Evolutionary conservation across 2,113 vertebrate species (phyloP).

Genomic region (Electrona antarctica): DNA sequence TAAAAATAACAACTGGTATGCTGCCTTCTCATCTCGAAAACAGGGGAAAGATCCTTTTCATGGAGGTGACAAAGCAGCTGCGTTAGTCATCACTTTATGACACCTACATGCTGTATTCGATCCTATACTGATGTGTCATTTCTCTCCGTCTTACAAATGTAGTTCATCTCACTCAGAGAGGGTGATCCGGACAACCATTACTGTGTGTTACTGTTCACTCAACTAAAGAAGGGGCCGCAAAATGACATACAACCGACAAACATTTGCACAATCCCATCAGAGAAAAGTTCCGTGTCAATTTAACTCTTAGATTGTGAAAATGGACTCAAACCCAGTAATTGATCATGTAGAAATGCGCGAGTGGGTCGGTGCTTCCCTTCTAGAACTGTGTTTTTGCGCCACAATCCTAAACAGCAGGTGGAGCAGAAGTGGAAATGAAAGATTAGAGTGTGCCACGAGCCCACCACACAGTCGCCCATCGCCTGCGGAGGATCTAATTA

Average conservation of each 20-base stretch:
- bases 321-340: too few species aligned
- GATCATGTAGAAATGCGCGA: too few species aligned
- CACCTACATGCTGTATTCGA: not conserved
- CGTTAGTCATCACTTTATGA: too few species aligned
- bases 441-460: conserved; percentile 74
- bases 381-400: conserved; percentile 57
- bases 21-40: conserved; percentile 26
- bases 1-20: conserved; percentile 42
- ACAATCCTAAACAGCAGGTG: conserved; percentile 79
- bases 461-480: conserved; percentile 75
- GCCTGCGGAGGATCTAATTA: conserved; percentile 92
- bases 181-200: not conserved
- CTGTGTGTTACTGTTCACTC: too few species aligned
- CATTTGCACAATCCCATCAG: conserved; percentile 16
- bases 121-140: not conserved
- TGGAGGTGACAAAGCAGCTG: conserved; percentile 14
- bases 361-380: conserved; percentile 10
- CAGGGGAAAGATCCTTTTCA: conserved; percentile 21
- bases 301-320: too few species aligned
- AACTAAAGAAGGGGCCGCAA: conserved; percentile 2
- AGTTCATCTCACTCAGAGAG: conserved; percentile 3
- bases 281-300: not conserved
- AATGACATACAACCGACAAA: conserved; percentile 13
- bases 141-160: conserved; percentile 17
- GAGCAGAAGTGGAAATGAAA: conserved; percentile 85